Base-by-base conservation (phyloP, 2,888 invertebrate species). In the Cinara cedri region DNA sequence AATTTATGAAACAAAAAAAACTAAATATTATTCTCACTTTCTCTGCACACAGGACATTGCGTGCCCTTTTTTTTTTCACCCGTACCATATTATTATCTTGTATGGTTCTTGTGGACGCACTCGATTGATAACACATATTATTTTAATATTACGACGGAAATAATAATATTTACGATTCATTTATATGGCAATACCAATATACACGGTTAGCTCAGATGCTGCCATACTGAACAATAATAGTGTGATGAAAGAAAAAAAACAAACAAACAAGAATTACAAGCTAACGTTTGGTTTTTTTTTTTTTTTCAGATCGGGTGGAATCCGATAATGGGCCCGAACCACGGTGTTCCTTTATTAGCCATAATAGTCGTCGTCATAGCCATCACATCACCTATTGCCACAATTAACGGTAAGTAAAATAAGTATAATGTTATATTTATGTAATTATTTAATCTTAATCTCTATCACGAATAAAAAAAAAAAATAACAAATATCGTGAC, bases 241-340 rank as follows among this genome's bases (percentile, higher is more conserved):
- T n/a, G 34, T 34, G 34, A 34, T 34, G 6, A 34, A 34, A 34
- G 3, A 34, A 34, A 34, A 34, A 34, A 34, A 34, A 34, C 3
- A 34, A 34, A 34, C 3, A 34, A 34, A 3, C 34, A 34, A 34
- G 6, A 34, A 34, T 34, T 34, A 16, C 26, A 3, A 16, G 60
- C 21, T 26, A 26, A 13, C 42, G 13, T 63, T 13, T 19, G 44
- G 13, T 19, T 19, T 63, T n/a, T 14, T 34, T 34, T 9, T 65
- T 65, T 0, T 55, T 75, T 75, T 44, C 49, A 78, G 76, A 60
- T 68, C 44, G 46, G 57, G 11, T 60, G 34, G 6, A 34, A n/a
- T 16, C 19, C 68, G 34, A 78, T 16, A 60, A 78, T 78, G 76
- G 68, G 46, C 42, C 26, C 66, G 21, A 49, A 46, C n/a, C n/a